These are phyloP conservation scores for Cotesia typhae DNA, from an alignment of 1,140 invertebrate species.

Conservation along the genomic window DNA sequence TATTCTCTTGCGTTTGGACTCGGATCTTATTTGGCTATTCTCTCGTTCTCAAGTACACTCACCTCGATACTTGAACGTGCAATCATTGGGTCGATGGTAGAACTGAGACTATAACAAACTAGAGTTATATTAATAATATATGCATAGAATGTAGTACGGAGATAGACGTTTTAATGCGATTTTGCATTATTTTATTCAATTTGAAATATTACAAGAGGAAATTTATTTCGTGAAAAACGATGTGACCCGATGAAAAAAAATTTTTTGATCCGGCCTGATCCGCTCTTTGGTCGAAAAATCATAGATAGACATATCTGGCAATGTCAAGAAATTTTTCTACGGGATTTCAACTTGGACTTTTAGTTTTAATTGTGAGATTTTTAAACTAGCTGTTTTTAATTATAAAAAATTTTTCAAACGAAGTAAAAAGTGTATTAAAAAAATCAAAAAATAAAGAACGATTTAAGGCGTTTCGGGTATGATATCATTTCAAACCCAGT, in stretches of 20 bases:
- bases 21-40: slow-evolving; percentile 3
- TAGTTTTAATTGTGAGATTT: not conserved
- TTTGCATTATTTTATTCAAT: too few relatives aligned
- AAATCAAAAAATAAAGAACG: slow-evolving; percentile 2
- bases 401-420: not conserved
- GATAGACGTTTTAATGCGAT: too few relatives aligned
- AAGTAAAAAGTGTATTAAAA: not conserved
- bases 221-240: too few relatives aligned
- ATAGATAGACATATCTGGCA: too few relatives aligned
- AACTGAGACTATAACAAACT: not conserved
- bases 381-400: not conserved
- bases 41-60: slow-evolving; percentile 23
- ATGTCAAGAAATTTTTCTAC: too few relatives aligned
- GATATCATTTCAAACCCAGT: slow-evolving; percentile 27
- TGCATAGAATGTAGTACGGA: not conserved
- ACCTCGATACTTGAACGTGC: not conserved
- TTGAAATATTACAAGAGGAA: too few relatives aligned
- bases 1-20: not conserved
- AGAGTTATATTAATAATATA: not conserved
- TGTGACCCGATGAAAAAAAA: too few relatives aligned
- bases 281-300: too few relatives aligned
- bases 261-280: too few relatives aligned
- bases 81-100: slow-evolving; percentile 24
- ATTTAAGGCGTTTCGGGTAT: slow-evolving; percentile 16
- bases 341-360: not conserved